Evolutionary conservation across 2,797 vertebrate genomes (phyloP).

Genomic region (Phoxinus dragarum): DNA sequence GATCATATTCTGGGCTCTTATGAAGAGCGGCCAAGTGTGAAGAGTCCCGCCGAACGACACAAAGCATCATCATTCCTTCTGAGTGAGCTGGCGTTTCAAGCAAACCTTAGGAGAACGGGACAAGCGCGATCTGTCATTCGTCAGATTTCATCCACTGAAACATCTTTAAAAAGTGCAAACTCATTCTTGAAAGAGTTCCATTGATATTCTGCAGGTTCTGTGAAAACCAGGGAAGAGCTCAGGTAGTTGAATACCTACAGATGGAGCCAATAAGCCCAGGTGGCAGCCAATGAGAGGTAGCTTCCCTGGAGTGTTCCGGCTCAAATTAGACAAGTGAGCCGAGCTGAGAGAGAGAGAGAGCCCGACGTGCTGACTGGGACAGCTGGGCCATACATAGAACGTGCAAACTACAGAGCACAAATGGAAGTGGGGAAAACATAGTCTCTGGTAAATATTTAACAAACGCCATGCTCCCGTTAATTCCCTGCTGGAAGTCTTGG

Average conservation of each 20-base stretch:
- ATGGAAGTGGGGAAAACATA: constrained; percentile 27
- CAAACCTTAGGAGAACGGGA: neutral
- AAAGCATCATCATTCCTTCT: constrained; percentile 35
- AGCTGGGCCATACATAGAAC: constrained; percentile 39
- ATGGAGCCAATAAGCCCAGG: constrained; percentile 38
- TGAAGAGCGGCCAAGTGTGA: constrained; percentile 32
- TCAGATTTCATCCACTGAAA: constrained; percentile 10
- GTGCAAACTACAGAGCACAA: constrained; percentile 41
- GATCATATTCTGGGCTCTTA: constrained; percentile 18
- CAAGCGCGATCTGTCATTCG: neutral
- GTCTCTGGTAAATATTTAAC: constrained; percentile 62
- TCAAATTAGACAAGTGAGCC: constrained; percentile 47
- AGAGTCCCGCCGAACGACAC: neutral
- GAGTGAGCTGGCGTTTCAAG: neutral
- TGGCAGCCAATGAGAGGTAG: constrained; percentile 43
- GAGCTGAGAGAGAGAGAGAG: constrained; percentile 9
- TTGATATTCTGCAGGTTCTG: constrained; percentile 37
- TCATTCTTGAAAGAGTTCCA: constrained; percentile 2
- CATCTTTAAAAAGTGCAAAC: constrained; percentile 9
- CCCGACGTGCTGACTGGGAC: constrained; percentile 24
- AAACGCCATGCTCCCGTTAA: constrained; percentile 31
- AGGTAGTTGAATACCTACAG: constrained; percentile 26
- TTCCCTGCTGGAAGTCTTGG: constrained; percentile 44
- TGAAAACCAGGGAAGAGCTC: constrained; percentile 18
- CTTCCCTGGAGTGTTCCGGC: constrained; percentile 30